These are phyloP conservation scores for Lordiphosa clarofinis DNA, from an alignment of 1,140 invertebrate species.

Conservation along the genomic window DNA sequence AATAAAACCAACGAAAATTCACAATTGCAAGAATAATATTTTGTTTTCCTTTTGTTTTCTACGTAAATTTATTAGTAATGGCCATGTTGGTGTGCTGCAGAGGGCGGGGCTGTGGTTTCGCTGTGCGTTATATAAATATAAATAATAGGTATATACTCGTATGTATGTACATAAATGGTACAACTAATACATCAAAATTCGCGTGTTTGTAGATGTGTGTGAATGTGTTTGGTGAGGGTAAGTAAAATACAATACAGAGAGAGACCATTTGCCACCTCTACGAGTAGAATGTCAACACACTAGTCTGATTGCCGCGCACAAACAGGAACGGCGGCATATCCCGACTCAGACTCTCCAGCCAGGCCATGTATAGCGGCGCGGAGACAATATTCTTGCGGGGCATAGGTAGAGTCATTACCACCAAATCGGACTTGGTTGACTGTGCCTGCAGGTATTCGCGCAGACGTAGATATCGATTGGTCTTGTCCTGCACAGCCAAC, in stretches of 20 bases:
- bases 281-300: constrained; percentile 98
- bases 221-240: constrained; percentile 41
- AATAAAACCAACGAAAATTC: too few species aligned
- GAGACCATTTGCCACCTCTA: constrained; percentile 80
- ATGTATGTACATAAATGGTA: constrained; percentile 45
- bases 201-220: constrained; percentile 34
- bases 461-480: constrained; percentile 92
- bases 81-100: not conserved
- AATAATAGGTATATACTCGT: constrained; percentile 3
- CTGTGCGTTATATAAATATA: constrained; percentile 31
- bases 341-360: constrained; percentile 94
- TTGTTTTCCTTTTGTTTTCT: too few species aligned
- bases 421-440: constrained; percentile 90
- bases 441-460: constrained; percentile 92
- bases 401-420: constrained; percentile 95
- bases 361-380: constrained; percentile 94
- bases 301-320: constrained; percentile 96
- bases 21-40: too few species aligned
- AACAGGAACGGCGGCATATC: constrained; percentile 95
- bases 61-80: constrained; percentile 3
- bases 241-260: constrained; percentile 32
- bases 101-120: constrained; percentile 3
- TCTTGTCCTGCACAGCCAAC: constrained; percentile 92
- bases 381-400: constrained; percentile 93
- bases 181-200: constrained; percentile 60